Percentiles rank a stretch among this genome's conserved stretches.
phyloP scores from a whole-genome alignment of 2,888 invertebrate species.

The Acheta domesticus region DNA sequence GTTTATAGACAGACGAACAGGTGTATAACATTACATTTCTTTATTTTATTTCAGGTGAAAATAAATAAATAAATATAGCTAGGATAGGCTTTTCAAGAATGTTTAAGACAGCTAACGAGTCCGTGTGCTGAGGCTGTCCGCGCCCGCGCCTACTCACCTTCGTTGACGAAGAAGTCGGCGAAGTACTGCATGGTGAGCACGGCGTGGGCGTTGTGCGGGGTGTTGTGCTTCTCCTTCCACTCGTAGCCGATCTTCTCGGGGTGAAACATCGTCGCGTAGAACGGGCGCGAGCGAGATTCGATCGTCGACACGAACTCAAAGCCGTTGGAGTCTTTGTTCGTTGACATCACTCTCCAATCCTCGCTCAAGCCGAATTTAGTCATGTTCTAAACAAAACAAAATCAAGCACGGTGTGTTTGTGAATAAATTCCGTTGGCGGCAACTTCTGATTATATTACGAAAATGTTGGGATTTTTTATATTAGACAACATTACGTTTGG shows the following conservation, averaged over 20 bases:
- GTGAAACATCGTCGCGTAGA: slow-evolving; percentile 87
- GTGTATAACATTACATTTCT: no score
- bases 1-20: no score
- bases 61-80: no score
- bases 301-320: slow-evolving; percentile 71
- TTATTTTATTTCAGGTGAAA: no score
- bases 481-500: no score
- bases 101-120: no score
- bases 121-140: no score
- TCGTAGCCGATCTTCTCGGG: slow-evolving; percentile 85
- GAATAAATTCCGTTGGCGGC: no score
- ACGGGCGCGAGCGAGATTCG: slow-evolving; percentile 69
- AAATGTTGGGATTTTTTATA: no score
- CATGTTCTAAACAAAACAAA: slow-evolving; percentile 51
- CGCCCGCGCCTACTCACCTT: slow-evolving; percentile 50
- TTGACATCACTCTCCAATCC: slow-evolving; percentile 67
- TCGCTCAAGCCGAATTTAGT: slow-evolving; percentile 53
- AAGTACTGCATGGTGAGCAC: slow-evolving; percentile 69
- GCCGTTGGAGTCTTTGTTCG: slow-evolving; percentile 63
- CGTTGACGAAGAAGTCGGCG: slow-evolving; percentile 74
- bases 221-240: slow-evolving; percentile 58
- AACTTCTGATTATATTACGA: no score
- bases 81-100: no score
- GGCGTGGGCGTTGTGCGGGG: slow-evolving; percentile 64
- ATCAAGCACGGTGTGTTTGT: no score